Conservation (phyloP, 2,113 vertebrate genomes). For the Tenebrosternarchus preto region DNA sequence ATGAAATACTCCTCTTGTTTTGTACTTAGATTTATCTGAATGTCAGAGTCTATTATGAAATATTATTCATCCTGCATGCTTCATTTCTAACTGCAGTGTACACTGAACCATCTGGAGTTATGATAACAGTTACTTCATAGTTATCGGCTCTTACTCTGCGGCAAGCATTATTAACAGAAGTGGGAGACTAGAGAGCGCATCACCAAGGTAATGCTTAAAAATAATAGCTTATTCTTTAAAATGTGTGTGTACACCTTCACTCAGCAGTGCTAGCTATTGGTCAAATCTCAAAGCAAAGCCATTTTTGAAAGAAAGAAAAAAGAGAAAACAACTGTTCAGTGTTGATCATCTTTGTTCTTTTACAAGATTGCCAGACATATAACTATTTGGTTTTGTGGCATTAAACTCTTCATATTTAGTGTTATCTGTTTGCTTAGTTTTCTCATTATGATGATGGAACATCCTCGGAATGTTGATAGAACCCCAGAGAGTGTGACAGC, state of each 20-base stretch:
- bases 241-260: neutral
- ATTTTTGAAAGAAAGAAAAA: neutral
- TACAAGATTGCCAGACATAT: neutral
- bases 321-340: neutral
- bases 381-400: neutral
- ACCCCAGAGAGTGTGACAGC: slow-evolving; percentile 37
- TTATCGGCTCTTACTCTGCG: too few species aligned
- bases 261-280: neutral
- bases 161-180: too few species aligned
- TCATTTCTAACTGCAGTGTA: neutral
- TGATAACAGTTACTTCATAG: too few species aligned
- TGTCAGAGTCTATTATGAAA: neutral
- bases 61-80: neutral
- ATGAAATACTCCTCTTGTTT: neutral
- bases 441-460: neutral
- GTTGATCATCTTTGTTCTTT: neutral
- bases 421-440: neutral
- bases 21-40: neutral
- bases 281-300: neutral
- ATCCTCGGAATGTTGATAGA: slow-evolving; percentile 21
- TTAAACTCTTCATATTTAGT: neutral
- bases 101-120: neutral
- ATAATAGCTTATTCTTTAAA: too few species aligned
- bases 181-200: too few species aligned
- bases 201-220: too few species aligned